These are phyloP conservation scores for Galerucella pusilla DNA, from an alignment of 2,888 invertebrate species.

Conservation along the genomic window DNA sequence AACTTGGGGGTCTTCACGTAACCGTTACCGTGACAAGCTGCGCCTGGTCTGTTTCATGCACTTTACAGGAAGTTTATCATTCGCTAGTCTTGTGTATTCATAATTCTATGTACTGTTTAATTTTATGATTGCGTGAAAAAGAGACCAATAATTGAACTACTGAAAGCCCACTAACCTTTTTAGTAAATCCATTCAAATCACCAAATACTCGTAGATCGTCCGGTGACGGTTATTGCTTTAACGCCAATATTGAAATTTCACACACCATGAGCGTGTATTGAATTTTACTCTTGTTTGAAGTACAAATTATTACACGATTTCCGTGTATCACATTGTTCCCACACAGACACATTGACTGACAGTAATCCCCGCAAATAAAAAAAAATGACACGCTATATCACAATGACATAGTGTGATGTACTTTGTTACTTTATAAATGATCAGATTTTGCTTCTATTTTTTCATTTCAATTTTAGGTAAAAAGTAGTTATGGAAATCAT, in stretches of 20 bases:
- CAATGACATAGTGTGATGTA: neutral
- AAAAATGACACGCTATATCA: neutral
- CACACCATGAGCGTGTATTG: neutral
- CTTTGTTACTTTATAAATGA: neutral
- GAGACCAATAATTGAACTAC: neutral
- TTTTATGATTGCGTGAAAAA: too few species aligned
- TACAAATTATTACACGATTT: conserved; percentile 7
- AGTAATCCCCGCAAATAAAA: neutral
- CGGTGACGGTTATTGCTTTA: neutral
- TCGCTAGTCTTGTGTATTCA: too few species aligned
- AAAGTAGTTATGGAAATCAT: too few species aligned
- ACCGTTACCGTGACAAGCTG: too few species aligned
- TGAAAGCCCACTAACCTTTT: neutral
- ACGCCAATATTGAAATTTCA: conserved; percentile 1
- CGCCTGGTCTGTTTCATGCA: too few species aligned
- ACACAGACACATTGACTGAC: neutral
- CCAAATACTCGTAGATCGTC: neutral
- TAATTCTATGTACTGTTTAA: too few species aligned
- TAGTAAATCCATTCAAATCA: neutral
- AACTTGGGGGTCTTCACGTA: too few species aligned
- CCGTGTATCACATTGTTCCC: neutral
- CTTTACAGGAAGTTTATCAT: too few species aligned
- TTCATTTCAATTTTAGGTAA: neutral
- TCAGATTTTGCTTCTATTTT: neutral
- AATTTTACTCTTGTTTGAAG: conserved; percentile 13